Evolutionary conservation across 1,140 invertebrate genomes (phyloP).

Genomic region (Penaeus japonicus): DNA sequence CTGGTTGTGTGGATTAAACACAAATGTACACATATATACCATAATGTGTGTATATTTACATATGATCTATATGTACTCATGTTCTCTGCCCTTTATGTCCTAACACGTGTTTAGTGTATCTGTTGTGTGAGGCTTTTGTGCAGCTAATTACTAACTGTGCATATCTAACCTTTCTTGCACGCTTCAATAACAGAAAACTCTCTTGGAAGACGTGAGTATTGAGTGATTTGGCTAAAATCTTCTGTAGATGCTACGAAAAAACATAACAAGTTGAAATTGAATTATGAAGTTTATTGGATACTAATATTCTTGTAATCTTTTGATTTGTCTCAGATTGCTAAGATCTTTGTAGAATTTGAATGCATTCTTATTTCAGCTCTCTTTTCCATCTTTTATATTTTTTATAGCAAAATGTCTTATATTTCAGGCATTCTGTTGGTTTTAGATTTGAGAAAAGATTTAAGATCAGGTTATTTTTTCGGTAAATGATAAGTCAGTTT

Average conservation of each 20-base stretch:
- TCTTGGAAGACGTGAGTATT: conserved; percentile 60
- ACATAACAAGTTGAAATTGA: background rate
- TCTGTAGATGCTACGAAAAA: too few species aligned
- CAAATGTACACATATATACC: background rate
- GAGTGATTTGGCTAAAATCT: background rate
- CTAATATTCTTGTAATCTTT: conserved; percentile 23
- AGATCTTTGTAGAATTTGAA: conserved; percentile 19
- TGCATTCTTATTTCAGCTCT: conserved; percentile 27
- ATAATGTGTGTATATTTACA: background rate
- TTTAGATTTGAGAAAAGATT: conserved; percentile 25
- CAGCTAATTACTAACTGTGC: conserved; percentile 38
- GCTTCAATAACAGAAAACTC: conserved; percentile 59
- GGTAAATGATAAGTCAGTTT: too few species aligned
- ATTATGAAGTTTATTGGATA: background rate
- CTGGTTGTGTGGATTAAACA: too few species aligned
- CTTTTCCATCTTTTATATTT: background rate
- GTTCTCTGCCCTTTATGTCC: background rate
- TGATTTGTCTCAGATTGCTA: conserved; percentile 1
- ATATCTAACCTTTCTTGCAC: conserved; percentile 47
- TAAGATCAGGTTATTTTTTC: background rate
- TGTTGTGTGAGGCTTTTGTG: conserved; percentile 38
- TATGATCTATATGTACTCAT: conserved; percentile 17
- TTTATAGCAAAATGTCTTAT: conserved; percentile 3
- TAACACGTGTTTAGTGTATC: conserved; percentile 3
- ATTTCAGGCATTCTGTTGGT: conserved; percentile 19